Evolutionary conservation across 2,888 invertebrate species (phyloP), one percentile per base, ranked within the genome.

Genomic region (Labia minor): DNA sequence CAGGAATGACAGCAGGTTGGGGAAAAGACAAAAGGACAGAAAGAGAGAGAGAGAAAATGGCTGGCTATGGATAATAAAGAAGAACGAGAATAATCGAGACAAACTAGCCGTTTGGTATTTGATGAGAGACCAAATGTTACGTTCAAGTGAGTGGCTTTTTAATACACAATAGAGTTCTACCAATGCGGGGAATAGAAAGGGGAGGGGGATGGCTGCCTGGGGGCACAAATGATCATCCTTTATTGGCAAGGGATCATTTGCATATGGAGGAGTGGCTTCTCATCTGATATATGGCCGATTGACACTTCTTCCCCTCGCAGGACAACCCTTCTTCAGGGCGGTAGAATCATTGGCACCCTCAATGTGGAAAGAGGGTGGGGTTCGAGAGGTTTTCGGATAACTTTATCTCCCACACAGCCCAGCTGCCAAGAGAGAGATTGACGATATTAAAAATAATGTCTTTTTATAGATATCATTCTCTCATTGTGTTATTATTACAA

Each of bases 111-210:
- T 26, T 26, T 26, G 26, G 26, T 11, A 49, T 16, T 49, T 11
- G 49, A 16, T 49, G 49, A 2, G 6, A 33, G 8, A 49, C 49
- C 49, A 49, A 49, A 49, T 49, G 49, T 49, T 49, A 16, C 49
- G n/a, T 49, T 49, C 49, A 49, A 49, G 49, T 49, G 49, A 49
- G 49, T 49, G 49, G 49, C 49, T 49, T 49, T 49, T 49, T 49
- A 49, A 49, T 49, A 49, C 49, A 49, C 49, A 49, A 49, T 49
- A 14, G 49, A 8, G 6, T 33, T 33, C 6, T n/a, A n/a, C n/a
- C n/a, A n/a, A n/a, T n/a, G n/a, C n/a, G 33, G 33, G 33, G 11
- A 11, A 11, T 11, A 33, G 6, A 33, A 33, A 33, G 6, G 33
- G 11, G 33, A 8, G 4, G 16, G 49, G 14, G 49, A 8, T 49